Percentiles rank a stretch among this genome's conserved stretches.
These are phyloP conservation scores for Charanyca ferruginea DNA, from an alignment of 2,888 invertebrate species.

Conservation along the genomic window DNA sequence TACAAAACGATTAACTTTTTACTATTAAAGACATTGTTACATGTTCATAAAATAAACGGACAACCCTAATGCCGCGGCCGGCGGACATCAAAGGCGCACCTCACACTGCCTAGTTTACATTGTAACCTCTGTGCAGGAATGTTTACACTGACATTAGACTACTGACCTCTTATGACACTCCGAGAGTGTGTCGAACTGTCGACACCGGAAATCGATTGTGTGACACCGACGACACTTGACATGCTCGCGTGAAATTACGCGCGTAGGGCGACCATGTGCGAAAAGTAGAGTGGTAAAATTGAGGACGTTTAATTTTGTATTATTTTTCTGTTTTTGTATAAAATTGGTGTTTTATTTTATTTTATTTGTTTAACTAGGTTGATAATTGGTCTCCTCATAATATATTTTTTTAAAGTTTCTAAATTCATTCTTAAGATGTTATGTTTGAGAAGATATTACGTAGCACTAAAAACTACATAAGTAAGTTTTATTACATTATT, in stretches of 20 bases:
- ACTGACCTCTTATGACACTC: constrained; percentile 77
- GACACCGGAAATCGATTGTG: constrained; percentile 78
- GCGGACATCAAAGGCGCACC: constrained; percentile 87
- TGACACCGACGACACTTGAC: constrained; percentile 53
- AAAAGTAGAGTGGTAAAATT: constrained; percentile 3
- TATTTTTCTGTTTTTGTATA: not conserved
- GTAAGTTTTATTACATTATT: not conserved
- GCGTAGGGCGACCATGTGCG: constrained; percentile 21
- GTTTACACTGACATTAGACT: constrained; percentile 82
- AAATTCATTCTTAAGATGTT: too few relatives aligned
- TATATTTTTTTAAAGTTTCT: too few relatives aligned
- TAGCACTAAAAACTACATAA: not conserved
- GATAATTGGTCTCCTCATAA: too few relatives aligned
- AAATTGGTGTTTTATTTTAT: not conserved
- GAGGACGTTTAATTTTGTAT: not conserved
- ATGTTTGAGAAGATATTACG: too few relatives aligned
- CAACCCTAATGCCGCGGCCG: constrained; percentile 75
- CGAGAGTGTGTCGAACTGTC: constrained; percentile 41
- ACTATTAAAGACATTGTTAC: not conserved
- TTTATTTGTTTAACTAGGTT: not conserved
- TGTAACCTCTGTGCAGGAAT: constrained; percentile 81
- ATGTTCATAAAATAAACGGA: constrained; percentile 1
- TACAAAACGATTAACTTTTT: constrained; percentile 4
- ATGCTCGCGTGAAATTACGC: constrained; percentile 23
- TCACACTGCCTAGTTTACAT: constrained; percentile 82